Conservation (phyloP, 2,797 vertebrate genomes). For the Coranthus polyacanthus region DNA sequence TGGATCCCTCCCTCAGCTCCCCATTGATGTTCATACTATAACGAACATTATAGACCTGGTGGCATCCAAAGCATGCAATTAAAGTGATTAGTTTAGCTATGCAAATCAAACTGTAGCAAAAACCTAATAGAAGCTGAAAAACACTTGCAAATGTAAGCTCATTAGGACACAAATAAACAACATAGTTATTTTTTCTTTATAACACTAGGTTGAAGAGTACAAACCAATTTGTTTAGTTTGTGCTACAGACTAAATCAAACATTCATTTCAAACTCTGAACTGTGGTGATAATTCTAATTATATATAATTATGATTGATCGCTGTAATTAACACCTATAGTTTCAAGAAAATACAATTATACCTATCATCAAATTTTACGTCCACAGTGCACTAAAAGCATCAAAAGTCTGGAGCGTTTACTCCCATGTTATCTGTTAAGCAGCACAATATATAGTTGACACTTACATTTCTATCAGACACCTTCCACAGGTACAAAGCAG, state of each 20-base stretch:
- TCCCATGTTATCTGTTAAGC: slow-evolving; percentile 20
- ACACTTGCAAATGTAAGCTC: slow-evolving; percentile 63
- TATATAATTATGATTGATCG: slow-evolving; percentile 20
- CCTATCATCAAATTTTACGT: slow-evolving; percentile 18
- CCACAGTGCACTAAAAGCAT: background rate
- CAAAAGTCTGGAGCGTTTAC: slow-evolving; percentile 5
- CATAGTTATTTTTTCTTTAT: slow-evolving; percentile 32
- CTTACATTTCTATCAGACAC: slow-evolving; percentile 90
- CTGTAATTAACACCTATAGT: slow-evolving; percentile 18
- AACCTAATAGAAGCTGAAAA: slow-evolving; percentile 30
- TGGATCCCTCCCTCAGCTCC: slow-evolving; percentile 90
- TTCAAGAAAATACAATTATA: slow-evolving; percentile 20
- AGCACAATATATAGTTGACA: slow-evolving; percentile 24
- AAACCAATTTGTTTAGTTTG: slow-evolving; percentile 27
- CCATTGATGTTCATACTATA: slow-evolving; percentile 95
- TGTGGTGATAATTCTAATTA: slow-evolving; percentile 14
- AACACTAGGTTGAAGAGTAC: slow-evolving; percentile 28
- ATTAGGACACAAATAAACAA: slow-evolving; percentile 70
- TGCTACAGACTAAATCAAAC: slow-evolving; percentile 30
- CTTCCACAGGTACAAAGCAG: slow-evolving; percentile 93
- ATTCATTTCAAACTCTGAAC: slow-evolving; percentile 28
- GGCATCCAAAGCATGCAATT: slow-evolving; percentile 56
- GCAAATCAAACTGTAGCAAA: slow-evolving; percentile 54
- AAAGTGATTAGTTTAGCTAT: slow-evolving; percentile 69
- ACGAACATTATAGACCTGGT: slow-evolving; percentile 93